Conservation (phyloP, 2,797 vertebrate species). For the Molossus alvarezi region DNA sequence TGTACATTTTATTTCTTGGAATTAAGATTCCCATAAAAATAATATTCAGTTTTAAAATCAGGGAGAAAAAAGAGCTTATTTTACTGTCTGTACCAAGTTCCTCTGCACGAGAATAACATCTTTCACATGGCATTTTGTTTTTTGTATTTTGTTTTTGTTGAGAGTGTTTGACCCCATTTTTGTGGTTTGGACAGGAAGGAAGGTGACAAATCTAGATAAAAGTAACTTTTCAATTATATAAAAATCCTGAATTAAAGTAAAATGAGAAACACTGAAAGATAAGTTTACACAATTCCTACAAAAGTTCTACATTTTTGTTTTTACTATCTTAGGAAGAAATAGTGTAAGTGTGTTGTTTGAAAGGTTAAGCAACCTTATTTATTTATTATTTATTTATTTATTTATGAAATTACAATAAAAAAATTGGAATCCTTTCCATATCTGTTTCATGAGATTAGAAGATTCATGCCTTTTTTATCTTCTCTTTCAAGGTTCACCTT, state of each 20-base stretch:
- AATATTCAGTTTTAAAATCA: constrained; percentile 12
- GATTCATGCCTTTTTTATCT: background rate
- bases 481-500: constrained; percentile 60
- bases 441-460: constrained; percentile 31
- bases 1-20: constrained; percentile 14
- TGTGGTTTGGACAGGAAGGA: constrained; percentile 35
- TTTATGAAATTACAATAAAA: constrained; percentile 33
- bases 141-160: background rate
- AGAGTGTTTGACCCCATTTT: background rate
- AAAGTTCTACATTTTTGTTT: background rate
- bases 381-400: constrained; percentile 2
- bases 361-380: constrained; percentile 1
- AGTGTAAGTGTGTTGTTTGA: background rate
- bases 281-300: constrained; percentile 45
- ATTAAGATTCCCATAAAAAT: background rate
- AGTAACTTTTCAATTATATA: background rate
- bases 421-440: constrained; percentile 26
- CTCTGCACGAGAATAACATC: background rate
- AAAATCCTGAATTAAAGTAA: constrained; percentile 47
- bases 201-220: constrained; percentile 8
- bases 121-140: background rate
- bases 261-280: constrained; percentile 25
- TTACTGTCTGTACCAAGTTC: background rate
- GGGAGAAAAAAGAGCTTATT: background rate
- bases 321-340: background rate